These are phyloP conservation scores for Andrena cerasifolii DNA, from an alignment of 1,140 invertebrate genomes.

Conservation along the genomic window DNA sequence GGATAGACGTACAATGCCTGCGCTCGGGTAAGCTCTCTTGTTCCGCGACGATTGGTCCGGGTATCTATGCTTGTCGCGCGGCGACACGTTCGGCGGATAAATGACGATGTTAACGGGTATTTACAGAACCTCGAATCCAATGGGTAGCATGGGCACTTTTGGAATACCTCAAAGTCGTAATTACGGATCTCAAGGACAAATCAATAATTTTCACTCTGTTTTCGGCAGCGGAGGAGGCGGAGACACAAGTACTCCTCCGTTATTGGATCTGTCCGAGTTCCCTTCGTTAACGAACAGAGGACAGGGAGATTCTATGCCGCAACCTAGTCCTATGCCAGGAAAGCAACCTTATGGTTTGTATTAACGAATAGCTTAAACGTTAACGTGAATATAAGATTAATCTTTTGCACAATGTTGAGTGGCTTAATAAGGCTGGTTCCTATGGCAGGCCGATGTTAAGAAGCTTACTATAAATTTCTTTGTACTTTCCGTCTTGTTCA, in stretches of 20 bases:
- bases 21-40: conserved; percentile 83
- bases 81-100: background rate
- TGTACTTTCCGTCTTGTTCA: too few relatives aligned
- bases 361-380: background rate
- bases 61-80: background rate
- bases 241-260: conserved; percentile 90
- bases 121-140: conserved; percentile 84
- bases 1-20: conserved; percentile 89
- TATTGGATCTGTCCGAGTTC: conserved; percentile 94
- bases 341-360: conserved; percentile 92
- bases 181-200: conserved; percentile 86
- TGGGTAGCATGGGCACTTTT: conserved; percentile 85
- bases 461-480: too few relatives aligned
- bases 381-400: background rate
- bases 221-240: conserved; percentile 85
- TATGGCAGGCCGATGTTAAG: too few relatives aligned
- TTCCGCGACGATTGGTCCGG: too few relatives aligned
- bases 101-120: conserved; percentile 43
- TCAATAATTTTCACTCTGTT: conserved; percentile 89
- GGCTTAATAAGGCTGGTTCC: too few relatives aligned
- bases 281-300: conserved; percentile 93
- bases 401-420: too few relatives aligned
- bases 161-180: conserved; percentile 86
- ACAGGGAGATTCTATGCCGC: conserved; percentile 90
- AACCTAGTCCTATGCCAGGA: conserved; percentile 90